Base-by-base conservation (phyloP, 2,888 invertebrate genomes). In the Acanthopleura granulata region DNA sequence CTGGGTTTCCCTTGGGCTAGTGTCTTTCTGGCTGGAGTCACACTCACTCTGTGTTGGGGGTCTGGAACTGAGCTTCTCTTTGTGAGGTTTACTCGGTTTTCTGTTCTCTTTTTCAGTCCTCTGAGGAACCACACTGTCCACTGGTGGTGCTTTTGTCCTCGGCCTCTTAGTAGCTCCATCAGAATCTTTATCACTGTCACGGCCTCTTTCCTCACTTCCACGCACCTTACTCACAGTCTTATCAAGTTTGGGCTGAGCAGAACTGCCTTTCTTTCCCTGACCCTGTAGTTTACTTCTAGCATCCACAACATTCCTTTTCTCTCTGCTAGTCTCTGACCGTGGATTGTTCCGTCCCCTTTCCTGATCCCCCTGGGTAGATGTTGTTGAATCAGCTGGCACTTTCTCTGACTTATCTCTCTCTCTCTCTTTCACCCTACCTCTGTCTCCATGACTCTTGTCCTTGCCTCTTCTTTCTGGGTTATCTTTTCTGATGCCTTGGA, bases 231-330 rank as follows among this genome's bases (percentile, higher is more conserved):
- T 78, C 74, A 57, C 89, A 88, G 76, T 88, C 78, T 86, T 89
- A 76, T 81, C 75, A 88, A 77, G 86, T 86, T 76, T 89, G 89
- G 83, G 84, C 88, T 84, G 85, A 80, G 80, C 90, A 81, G 92
- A 73, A 92, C 93, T 86, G 93, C 93, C 80, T 22, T 77, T 74
- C 49, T 89, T 90, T 74, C 88, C 80, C 86, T 89, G 75, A 79
- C 18, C 88, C 75, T 86, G 87, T 69, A n/a, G 18, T 27, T 66
- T 66, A 18, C 15, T 27, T 27, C 25, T 27, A 4, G 18, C 57
- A 57, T 57, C 57, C 12, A 57, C 57, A 57, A 57, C 57, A 18
- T 57, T 57, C 22, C 25, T 18, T 66, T 27, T 66, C 29, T 66
- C 66, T 25, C 29, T 27, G 25, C 66, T 27, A 16, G 18, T 27